Evolutionary conservation across 2,888 invertebrate species (phyloP).

Genomic region (Macrophya alboannulata): DNA sequence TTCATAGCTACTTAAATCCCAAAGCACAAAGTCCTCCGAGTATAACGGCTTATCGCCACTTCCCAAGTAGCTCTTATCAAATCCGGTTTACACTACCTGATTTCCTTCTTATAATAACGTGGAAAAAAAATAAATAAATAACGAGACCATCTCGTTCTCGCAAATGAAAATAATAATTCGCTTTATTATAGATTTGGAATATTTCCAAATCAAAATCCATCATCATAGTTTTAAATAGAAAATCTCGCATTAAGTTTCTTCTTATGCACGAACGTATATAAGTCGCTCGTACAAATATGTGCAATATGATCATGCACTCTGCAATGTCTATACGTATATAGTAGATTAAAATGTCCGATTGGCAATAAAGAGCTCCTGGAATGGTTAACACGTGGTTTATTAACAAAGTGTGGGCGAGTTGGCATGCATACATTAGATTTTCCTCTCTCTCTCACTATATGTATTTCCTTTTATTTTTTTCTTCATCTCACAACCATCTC

Average conservation of each 20-base stretch:
- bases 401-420: constrained; percentile 29
- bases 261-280: too few relatives aligned
- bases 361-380: background rate
- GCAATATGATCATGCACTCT: background rate
- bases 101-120: background rate
- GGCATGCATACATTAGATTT: background rate
- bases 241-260: too few relatives aligned
- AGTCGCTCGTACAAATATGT: too few relatives aligned
- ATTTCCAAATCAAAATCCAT: background rate
- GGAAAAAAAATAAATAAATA: background rate
- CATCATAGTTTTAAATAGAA: too few relatives aligned
- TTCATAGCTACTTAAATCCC: background rate
- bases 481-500: background rate
- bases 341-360: background rate
- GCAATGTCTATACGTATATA: background rate
- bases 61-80: constrained; percentile 1
- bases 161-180: too few relatives aligned
- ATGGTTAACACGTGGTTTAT: constrained; percentile 34
- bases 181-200: background rate
- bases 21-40: background rate
- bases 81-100: background rate
- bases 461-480: background rate
- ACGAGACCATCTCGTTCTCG: background rate
- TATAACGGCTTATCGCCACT: background rate
- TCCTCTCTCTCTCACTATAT: background rate